phyloP scores from a whole-genome alignment of 2,888 invertebrate species.

The Lingula anatina region DNA sequence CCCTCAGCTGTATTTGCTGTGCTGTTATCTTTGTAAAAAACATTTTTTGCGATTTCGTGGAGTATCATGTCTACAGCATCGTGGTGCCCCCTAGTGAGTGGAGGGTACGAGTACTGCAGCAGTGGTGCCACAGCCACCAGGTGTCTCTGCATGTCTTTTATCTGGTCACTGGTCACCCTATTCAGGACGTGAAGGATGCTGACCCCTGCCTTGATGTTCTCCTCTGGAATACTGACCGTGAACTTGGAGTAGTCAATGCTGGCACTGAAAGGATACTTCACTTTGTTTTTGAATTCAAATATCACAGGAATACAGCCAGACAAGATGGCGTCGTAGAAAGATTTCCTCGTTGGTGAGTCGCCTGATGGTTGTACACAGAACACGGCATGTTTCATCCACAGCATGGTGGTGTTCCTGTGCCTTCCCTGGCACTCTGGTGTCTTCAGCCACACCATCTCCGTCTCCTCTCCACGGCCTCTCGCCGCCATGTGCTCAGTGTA shows the following conservation, averaged over 20 bases:
- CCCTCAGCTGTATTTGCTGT: no score
- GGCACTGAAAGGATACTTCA: slow-evolving; percentile 22
- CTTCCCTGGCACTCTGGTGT: slow-evolving; percentile 13
- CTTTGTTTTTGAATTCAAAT: slow-evolving; percentile 7
- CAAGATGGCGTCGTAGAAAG: slow-evolving; percentile 32
- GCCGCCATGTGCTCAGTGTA: not conserved
- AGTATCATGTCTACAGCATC: no score
- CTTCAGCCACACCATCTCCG: slow-evolving; percentile 1
- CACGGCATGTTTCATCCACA: slow-evolving; percentile 30
- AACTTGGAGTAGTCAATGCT: slow-evolving; percentile 13
- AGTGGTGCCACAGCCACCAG: no score
- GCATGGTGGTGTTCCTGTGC: slow-evolving; percentile 18
- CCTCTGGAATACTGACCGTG: no score
- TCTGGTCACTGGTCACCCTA: no score
- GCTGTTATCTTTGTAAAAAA: no score
- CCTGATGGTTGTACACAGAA: slow-evolving; percentile 39
- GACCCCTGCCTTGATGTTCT: no score
- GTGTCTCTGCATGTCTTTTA: no score
- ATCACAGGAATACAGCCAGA: slow-evolving; percentile 37
- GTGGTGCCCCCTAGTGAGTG: no score
- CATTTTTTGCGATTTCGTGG: no score
- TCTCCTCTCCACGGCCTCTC: not conserved
- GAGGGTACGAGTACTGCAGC: no score
- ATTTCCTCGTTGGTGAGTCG: slow-evolving; percentile 39
- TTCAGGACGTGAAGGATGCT: no score